Evolutionary conservation across 2,888 invertebrate genomes (phyloP).

Genomic region (Selenia dentaria): DNA sequence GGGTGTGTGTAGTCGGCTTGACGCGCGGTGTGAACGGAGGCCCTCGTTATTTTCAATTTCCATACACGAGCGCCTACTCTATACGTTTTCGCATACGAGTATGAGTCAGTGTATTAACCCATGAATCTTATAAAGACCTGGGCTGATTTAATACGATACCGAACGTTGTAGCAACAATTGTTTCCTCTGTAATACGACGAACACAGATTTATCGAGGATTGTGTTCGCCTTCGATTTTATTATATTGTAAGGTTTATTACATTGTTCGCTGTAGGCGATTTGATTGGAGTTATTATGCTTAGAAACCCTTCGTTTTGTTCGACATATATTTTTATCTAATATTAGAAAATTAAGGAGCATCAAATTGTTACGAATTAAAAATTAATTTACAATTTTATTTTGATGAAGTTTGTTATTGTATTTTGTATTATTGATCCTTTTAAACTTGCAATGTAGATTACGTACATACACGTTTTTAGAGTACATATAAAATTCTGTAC

Average conservation of each 20-base stretch:
- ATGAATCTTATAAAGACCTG: constrained; percentile 79
- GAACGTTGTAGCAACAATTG: constrained; percentile 45
- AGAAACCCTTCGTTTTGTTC: constrained; percentile 23
- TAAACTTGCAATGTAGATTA: too few species aligned
- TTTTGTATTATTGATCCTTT: too few species aligned
- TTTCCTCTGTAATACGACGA: constrained; percentile 47
- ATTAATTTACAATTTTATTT: too few species aligned
- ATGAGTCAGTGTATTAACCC: constrained; percentile 76
- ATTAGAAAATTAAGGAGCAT: background rate
- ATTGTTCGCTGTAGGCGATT: constrained; percentile 32
- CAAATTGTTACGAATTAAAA: too few species aligned
- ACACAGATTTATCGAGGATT: constrained; percentile 42
- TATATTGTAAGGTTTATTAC: constrained; percentile 34
- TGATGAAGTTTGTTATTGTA: too few species aligned
- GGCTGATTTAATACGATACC: constrained; percentile 63
- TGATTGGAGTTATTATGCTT: constrained; percentile 31
- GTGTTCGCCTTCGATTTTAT: constrained; percentile 34
- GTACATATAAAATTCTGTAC: too few species aligned
- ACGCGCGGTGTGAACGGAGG: constrained; percentile 77
- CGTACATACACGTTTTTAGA: too few species aligned
- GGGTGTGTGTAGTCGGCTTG: constrained; percentile 68
- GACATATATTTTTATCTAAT: constrained; percentile 7
- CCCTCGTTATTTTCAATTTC: constrained; percentile 84
- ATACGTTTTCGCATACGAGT: constrained; percentile 70
- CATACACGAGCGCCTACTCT: constrained; percentile 78